Evolutionary conservation across 1,140 invertebrate species (phyloP).

Genomic region (Andrena cerasifolii): DNA sequence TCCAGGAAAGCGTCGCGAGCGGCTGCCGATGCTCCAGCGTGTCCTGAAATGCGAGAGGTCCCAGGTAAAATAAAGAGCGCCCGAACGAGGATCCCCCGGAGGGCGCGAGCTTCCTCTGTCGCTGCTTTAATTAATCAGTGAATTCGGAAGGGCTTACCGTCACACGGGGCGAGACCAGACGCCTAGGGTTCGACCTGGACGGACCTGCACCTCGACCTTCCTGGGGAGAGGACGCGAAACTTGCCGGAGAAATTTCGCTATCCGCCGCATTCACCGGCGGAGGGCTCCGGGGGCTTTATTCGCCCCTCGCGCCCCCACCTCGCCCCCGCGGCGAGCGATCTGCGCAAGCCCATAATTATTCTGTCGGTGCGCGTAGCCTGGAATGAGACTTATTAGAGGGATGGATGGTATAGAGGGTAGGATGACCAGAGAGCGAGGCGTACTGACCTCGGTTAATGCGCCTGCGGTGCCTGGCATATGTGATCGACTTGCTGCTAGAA

Average conservation of each 20-base stretch:
- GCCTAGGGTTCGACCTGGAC: not conserved
- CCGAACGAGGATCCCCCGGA: too few species aligned
- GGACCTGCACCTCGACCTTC: not conserved
- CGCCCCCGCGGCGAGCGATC: slow-evolving; percentile 58
- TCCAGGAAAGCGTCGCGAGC: slow-evolving; percentile 69
- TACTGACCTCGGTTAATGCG: slow-evolving; percentile 25
- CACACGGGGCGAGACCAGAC: too few species aligned
- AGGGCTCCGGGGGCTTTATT: slow-evolving; percentile 60
- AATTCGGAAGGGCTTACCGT: not conserved
- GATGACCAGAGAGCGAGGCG: not conserved
- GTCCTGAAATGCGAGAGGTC: slow-evolving; percentile 27
- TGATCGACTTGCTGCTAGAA: too few species aligned
- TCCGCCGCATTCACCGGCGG: slow-evolving; percentile 61
- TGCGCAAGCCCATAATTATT: slow-evolving; percentile 82
- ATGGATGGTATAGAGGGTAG: slow-evolving; percentile 5
- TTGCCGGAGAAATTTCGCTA: slow-evolving; percentile 47
- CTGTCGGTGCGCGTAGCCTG: slow-evolving; percentile 73
- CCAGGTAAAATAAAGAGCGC: too few species aligned
- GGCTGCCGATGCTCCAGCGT: slow-evolving; percentile 26
- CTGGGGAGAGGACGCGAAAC: slow-evolving; percentile 4
- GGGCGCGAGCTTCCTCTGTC: too few species aligned
- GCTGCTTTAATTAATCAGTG: too few species aligned
- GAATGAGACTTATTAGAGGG: slow-evolving; percentile 62
- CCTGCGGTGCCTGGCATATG: not conserved
- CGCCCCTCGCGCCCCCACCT: slow-evolving; percentile 48